Base-by-base conservation (phyloP, 2,888 invertebrate genomes). In the Coelinius sp. region DNA sequence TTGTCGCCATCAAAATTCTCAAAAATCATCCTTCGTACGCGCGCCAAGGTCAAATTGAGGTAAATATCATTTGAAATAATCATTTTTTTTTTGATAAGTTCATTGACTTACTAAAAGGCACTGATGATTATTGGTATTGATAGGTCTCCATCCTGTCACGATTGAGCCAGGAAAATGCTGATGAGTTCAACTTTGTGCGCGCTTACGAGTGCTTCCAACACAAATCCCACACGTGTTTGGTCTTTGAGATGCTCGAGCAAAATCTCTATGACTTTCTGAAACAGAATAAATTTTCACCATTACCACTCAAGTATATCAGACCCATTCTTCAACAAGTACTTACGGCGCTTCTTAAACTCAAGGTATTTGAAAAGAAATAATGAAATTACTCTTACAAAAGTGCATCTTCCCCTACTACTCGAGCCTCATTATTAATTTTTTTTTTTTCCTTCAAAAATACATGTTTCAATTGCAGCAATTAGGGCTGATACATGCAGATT, bases 11-110 rank as follows among this genome's bases (percentile, higher is more conserved):
- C 89, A 99, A 99, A 91, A 99, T 99, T 88, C 91, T 99, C 75
- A 99, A 99, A 91, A 99, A 99, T 91, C 99, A 99, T 90, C 99
- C 99, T 79, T 99, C 98, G 83, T 99, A 99, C 91, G 99, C 99
- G 80, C 94, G 99, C 85, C 99, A 99, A 91, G 99, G 99, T 82
- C 99, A 99, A 91, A 99, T 99, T 89, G 99, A 99, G 93, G 99
- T 97, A 77, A 88, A 59, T 22, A 12, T 35, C 10, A 41, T n/a
- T 31, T 44, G 17, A 10, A 44, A 65, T 71, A n/a, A 44, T 52
- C 27, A 38, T 44, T 35, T 17, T 27, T 41, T 53, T 7, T 3
- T 1, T 14, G 53, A 53, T 24, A n/a, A 24, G 14, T 53, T n/a
- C 41, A 12, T 4, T n/a, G 6, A 25, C n/a, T n/a, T n/a, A 8